Base-by-base conservation (phyloP, 2,888 invertebrate genomes). In the Merodon equestris region DNA sequence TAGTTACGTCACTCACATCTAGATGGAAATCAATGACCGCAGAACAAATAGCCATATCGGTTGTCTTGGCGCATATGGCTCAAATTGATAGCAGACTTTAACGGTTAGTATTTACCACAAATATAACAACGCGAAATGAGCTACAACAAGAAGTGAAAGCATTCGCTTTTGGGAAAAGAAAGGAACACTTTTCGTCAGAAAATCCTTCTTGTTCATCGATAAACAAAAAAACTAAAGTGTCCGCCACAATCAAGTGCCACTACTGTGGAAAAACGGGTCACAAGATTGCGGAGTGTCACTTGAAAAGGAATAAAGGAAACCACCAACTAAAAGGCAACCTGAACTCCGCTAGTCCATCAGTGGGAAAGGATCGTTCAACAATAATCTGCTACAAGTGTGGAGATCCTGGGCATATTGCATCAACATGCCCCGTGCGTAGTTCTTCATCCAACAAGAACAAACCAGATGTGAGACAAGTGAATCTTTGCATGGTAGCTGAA, bases 221-320 rank as follows among this genome's bases (percentile, higher is more conserved):
- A 13, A 34, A 4, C 4, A 47, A 60, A 53, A n/a, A 48, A 13
- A 40, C 18, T 48, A 47, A 40, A 27, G 38, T 34, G 36, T 10
- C 9, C 1, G 1, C 53, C 10, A 1, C 38, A 15, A 57, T 72
- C 15, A 71, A 82, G 38, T 75, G 81, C 15, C 51, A 81, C 42
- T 75, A 77, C 47, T 81, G 77, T 27, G 77, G 77, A 47, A 77
- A 72, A 67, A 9, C 56, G 14, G 77, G 73, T 12, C 71, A 75
- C 34, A 81, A 76, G 50, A 61, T 81, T 42, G 13, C 19, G 13
- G 54, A 77, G 1, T 76, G 81, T 42, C 53, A 45, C 53, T 36
- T 70, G 18, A 60, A 38, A 38, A 58, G 19, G 13, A 19, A 68
- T 27, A 66, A 13, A 34, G 48, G 61, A 63, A 36, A 44, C 1